These are phyloP conservation scores for Xiphydria camelus DNA, from an alignment of 2,888 invertebrate species.

Conservation along the genomic window DNA sequence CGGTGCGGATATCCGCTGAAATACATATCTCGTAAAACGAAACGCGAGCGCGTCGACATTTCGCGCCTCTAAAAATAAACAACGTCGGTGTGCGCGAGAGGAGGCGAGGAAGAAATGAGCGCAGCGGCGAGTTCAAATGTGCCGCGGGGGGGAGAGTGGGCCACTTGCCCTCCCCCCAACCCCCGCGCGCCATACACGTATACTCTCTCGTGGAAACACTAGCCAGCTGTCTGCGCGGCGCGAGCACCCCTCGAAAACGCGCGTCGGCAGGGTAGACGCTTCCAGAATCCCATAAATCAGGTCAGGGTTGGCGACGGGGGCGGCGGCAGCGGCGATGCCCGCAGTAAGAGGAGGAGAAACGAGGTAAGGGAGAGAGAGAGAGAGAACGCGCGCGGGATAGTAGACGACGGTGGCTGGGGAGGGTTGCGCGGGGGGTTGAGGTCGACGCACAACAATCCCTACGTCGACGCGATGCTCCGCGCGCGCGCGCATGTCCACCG, in stretches of 20 bases:
- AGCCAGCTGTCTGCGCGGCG: constrained; percentile 48
- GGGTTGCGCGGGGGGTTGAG: constrained; percentile 52
- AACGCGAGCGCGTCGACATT: no score
- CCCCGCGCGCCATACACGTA: no score
- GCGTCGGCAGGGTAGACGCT: constrained; percentile 58
- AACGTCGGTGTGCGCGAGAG: no score
- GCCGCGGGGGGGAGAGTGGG: no score
- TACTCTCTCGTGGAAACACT: constrained; percentile 45
- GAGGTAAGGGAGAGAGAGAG: constrained; percentile 38
- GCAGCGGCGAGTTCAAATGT: no score
- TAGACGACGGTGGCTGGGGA: constrained; percentile 32
- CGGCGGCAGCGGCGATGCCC: constrained; percentile 21
- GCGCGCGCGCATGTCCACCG: neutral
- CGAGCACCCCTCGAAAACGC: constrained; percentile 37
- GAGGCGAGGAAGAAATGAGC: no score
- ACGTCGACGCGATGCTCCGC: constrained; percentile 29
- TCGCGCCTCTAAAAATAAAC: no score
- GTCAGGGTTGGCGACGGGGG: constrained; percentile 57
- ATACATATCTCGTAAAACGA: no score
- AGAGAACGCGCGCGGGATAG: constrained; percentile 33
- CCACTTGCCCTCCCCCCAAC: no score
- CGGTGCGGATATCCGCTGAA: no score
- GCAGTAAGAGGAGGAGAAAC: constrained; percentile 32
- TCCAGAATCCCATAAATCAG: constrained; percentile 68
- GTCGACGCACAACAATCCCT: constrained; percentile 53